These are phyloP conservation scores for Grapholita molesta DNA, from an alignment of 1,140 invertebrate genomes.

Conservation along the genomic window DNA sequence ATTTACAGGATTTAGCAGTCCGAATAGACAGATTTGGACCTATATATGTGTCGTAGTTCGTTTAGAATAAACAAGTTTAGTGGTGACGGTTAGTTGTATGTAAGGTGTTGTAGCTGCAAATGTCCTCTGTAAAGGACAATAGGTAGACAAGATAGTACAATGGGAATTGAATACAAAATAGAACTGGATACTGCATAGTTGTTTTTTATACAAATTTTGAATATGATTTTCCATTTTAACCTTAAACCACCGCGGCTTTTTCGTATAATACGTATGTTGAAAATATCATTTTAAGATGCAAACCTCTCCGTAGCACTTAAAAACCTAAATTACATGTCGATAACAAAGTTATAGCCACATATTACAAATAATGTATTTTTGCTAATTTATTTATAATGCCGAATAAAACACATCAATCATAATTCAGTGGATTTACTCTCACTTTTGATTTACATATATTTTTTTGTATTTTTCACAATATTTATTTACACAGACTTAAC, in stretches of 20 bases:
- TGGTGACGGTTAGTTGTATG: neutral
- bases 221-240: too few species aligned
- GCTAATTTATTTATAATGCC: too few species aligned
- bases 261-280: too few species aligned
- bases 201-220: too few species aligned
- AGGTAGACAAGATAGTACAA: neutral
- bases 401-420: slow-evolving; percentile 26
- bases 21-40: too few species aligned
- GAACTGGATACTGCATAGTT: neutral
- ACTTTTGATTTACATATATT: slow-evolving; percentile 38
- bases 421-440: slow-evolving; percentile 36
- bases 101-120: neutral
- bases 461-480: slow-evolving; percentile 40
- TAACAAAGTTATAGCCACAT: too few species aligned
- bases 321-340: too few species aligned
- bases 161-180: neutral
- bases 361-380: too few species aligned
- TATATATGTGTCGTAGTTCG: slow-evolving; percentile 18
- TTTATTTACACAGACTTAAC: slow-evolving; percentile 55
- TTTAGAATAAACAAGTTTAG: neutral
- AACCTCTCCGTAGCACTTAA: too few species aligned
- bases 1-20: too few species aligned
- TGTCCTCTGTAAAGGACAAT: neutral
- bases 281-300: too few species aligned
- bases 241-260: too few species aligned